Base-by-base conservation (phyloP, 1,140 invertebrate genomes). In the Drosophila nannoptera region DNA sequence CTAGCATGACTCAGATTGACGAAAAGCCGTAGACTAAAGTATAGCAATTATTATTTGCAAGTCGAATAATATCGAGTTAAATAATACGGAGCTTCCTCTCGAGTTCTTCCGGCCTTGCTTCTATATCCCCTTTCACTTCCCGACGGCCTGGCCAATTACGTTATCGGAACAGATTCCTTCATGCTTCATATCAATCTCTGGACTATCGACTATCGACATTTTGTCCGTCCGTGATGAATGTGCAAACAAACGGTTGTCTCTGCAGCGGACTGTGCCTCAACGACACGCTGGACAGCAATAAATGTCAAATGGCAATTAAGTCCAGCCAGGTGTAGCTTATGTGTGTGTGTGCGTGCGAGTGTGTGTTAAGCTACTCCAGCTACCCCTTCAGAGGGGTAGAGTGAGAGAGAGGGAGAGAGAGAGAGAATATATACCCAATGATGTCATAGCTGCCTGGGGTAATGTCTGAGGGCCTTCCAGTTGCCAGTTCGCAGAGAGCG, bases 221-320 rank as follows among this genome's bases (percentile, higher is more conserved):
- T 58, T 67, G 43, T 38, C 35, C 22, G 40, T 8, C 4, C 16
- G 49, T 69, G 70, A 69, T 68, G 52, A 53, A 73, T 69, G 70
- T 66, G 45, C 38, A 40, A 48, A 63, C 59, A 69, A 22, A 40
- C 52, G 58, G 8, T 49, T 55, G 45, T 35, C 38, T 48, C 22
- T 40, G 64, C 16, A 22, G 45, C 11, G 42, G 40, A 55, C 31
- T 55, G 52, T 32, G 36, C 42, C 16, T 35, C 29, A 58, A 73
- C 67, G 68, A 64, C 64, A 66, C 58, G 54, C 64, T 65, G 75
- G 72, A 71, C 64, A 36, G 64, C 73, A 77, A 75, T 82, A 59
- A 82, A 76, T 70, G 73, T 81, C 61, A 77, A 58, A 22, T 73
- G 50, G 65, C 78, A 78, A 82, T 76, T 73, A 83, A 72, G 61